These are phyloP conservation scores for Porites australiensis DNA, from an alignment of 64 coral and sea anemone genomes.

Conservation along the genomic window DNA sequence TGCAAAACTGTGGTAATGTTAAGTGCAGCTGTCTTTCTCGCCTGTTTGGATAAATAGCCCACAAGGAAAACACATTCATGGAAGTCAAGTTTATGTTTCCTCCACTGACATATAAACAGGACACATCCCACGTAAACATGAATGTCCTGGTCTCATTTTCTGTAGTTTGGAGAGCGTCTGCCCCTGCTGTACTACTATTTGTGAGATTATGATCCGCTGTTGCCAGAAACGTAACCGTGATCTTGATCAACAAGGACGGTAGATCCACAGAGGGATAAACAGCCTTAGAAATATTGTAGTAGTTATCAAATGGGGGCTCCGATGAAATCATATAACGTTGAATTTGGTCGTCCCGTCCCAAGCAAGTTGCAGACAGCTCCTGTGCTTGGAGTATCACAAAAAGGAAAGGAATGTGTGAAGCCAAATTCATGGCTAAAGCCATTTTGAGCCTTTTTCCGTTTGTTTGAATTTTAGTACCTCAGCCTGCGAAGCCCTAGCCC, in stretches of 20 bases:
- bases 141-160: neutral
- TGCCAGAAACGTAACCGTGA: neutral
- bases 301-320: neutral
- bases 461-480: too few species aligned
- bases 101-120: neutral
- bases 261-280: conserved; percentile 12
- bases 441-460: too few species aligned
- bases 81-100: too few species aligned
- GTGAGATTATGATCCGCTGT: neutral
- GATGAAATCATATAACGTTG: neutral
- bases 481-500: too few species aligned
- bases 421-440: too few species aligned
- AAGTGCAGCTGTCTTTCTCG: too few species aligned
- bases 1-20: too few species aligned
- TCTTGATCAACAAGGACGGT: neutral
- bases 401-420: neutral
- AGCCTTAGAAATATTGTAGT: conserved; percentile 16
- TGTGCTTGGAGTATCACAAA: neutral
- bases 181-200: neutral
- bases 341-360: neutral
- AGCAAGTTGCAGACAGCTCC: neutral
- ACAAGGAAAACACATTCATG: too few species aligned
- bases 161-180: neutral
- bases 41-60: too few species aligned
- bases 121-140: neutral